Percentiles rank a stretch among this genome's conserved stretches.
Conservation (phyloP, 2,113 vertebrate species). For the Trinectes maculatus region DNA sequence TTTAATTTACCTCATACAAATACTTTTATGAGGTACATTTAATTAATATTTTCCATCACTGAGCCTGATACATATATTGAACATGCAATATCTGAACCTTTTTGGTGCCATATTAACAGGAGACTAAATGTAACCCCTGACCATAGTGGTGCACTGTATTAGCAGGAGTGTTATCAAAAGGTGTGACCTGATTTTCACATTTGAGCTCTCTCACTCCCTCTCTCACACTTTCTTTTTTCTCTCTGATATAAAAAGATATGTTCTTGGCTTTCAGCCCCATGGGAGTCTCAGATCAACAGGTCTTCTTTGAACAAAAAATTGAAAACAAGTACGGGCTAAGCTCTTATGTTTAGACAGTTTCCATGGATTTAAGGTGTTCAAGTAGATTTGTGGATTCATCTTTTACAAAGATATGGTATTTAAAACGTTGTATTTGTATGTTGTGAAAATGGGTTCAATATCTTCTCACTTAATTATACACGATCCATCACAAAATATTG, state of each 20-base stretch:
- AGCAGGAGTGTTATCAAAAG: conserved; percentile 65
- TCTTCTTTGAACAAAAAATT: not conserved
- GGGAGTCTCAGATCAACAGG: not conserved
- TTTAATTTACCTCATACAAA: no score
- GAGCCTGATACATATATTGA: not conserved
- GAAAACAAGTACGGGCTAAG: not conserved
- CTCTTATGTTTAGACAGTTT: conserved; percentile 14
- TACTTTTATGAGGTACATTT: no score
- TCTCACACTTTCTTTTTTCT: not conserved
- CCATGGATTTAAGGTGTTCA: not conserved
- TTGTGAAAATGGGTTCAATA: not conserved
- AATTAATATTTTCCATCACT: not conserved
- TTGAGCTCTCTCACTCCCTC: conserved; percentile 28
- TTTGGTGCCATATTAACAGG: conserved; percentile 10
- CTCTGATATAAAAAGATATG: conserved; percentile 7
- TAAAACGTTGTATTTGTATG: not conserved
- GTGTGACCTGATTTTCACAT: conserved; percentile 66
- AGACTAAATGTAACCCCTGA: conserved; percentile 43
- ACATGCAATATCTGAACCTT: not conserved
- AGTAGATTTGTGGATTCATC: not conserved
- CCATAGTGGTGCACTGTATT: conserved; percentile 50
- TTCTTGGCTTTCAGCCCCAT: conserved; percentile 8
- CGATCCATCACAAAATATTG: not conserved
- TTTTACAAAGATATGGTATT: not conserved
- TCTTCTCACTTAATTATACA: not conserved